These are phyloP conservation scores for Botia kubotai DNA, from an alignment of 2,797 vertebrate genomes.

Conservation along the genomic window DNA sequence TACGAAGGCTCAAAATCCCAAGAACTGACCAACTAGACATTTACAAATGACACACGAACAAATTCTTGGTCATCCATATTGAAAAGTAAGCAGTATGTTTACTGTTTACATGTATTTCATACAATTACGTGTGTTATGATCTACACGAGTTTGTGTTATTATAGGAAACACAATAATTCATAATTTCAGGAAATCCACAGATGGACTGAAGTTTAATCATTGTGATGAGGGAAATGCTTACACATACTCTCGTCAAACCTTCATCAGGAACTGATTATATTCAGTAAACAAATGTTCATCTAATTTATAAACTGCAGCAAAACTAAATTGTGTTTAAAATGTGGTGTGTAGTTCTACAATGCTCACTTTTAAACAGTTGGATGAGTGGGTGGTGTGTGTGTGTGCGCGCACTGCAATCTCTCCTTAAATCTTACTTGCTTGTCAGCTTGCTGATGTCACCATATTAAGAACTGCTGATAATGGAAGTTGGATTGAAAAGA, in stretches of 20 bases:
- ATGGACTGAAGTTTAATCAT: conserved; percentile 2
- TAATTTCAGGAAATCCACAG: neutral
- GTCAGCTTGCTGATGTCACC: conserved; percentile 63
- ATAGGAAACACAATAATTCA: neutral
- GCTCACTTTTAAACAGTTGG: neutral
- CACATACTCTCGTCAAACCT: neutral
- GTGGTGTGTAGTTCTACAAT: neutral
- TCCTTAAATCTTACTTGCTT: conserved; percentile 57
- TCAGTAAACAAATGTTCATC: conserved; percentile 7
- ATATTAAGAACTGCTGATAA: conserved; percentile 67
- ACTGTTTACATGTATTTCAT: neutral
- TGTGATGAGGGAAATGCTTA: neutral
- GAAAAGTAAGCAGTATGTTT: neutral
- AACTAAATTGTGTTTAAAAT: neutral
- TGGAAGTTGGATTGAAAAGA: conserved; percentile 45
- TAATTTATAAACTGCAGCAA: conserved; percentile 1
- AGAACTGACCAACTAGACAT: conserved; percentile 12
- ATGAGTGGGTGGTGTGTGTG: conserved; percentile 18
- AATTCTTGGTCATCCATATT: neutral
- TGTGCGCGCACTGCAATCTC: conserved; percentile 48
- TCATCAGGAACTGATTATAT: neutral
- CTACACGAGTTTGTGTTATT: neutral
- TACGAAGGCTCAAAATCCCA: conserved; percentile 20
- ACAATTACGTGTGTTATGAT: neutral
- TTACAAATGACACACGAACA: conserved; percentile 24